Evolutionary conservation across 2,113 vertebrate genomes (phyloP), one percentile per base, ranked within the genome.

Genomic region (Zosterops pallidus): DNA sequence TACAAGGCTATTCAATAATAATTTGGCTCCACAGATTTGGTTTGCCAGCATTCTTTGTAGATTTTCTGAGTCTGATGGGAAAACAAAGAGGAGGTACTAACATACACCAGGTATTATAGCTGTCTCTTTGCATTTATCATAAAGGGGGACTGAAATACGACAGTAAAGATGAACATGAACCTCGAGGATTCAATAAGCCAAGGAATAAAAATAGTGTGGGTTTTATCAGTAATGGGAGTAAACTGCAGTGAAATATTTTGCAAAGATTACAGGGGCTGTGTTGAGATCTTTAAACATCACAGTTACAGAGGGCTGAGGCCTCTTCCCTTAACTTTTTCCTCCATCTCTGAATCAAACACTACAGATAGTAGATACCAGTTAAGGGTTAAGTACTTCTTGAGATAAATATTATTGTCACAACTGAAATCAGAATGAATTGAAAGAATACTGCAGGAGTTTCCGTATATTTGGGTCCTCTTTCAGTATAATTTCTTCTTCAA

Each of bases 391-490:
- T 31, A 44, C 7, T 56, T 23, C 1, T 20, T 72, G 49, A 76
- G 16, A 76, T 31, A 64, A 88, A 55, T 12, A 5, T 46, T 70
- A 55, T 33, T 39, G 16, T 31, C 46, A 16, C 9, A 25, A 44
- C 5, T 57, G 24, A 83, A 79, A 78, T 60, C 4, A 52, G 74
- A 88, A 52, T 31, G 26, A 49, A 9, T 22, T 69, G 21, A 18
- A 83, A 49, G 23, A 82, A 55, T 47, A 37, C 7, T 44, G 12
- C 14, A 50, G 20, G 28, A 71, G 29, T 56, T 85, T 79, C 26
- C 0, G 0, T 31, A 23, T 20, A n/a, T 63, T 67, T 12, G 59
- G 33, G 31, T 57, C 4, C 2, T 47, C 6, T 78, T 77, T 53
- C 39, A 41, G 11, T 53, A 12, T 18, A 65, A 46, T 44, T 57